Conservation (phyloP, 2,797 vertebrate genomes). For the Phalanger gymnotis region DNA sequence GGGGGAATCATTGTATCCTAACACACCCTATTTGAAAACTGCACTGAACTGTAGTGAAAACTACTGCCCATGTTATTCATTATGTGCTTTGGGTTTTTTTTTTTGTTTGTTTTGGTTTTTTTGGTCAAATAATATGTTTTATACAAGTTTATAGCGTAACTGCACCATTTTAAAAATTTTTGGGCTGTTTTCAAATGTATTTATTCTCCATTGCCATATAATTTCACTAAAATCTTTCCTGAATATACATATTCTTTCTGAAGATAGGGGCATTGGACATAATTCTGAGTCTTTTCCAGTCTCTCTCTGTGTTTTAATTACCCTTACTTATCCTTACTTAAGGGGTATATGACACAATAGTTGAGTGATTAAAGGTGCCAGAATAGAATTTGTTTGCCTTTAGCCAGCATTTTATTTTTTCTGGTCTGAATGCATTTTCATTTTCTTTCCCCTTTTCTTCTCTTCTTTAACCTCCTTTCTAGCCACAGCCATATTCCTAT, state of each 20-base stretch:
- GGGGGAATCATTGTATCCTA: neutral
- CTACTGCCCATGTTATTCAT: neutral
- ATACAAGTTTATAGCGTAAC: neutral
- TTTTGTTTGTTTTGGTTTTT: neutral
- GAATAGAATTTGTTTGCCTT: neutral
- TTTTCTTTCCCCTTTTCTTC: neutral
- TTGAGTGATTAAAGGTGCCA: neutral
- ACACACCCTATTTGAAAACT: neutral
- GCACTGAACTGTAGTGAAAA: neutral
- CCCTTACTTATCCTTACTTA: neutral
- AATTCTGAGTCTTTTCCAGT: neutral
- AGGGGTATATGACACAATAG: neutral
- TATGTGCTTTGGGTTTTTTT: neutral
- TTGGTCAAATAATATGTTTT: neutral
- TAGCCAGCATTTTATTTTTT: neutral
- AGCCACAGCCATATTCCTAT: neutral
- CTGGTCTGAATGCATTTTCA: neutral
- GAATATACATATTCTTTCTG: neutral
- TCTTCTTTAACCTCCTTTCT: neutral
- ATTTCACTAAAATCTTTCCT: neutral
- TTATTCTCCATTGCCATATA: neutral
- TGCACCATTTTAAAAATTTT: neutral
- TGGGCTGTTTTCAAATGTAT: neutral
- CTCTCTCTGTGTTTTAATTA: neutral
- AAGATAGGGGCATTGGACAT: neutral